Evolutionary conservation across 2,888 invertebrate genomes (phyloP).

Genomic region (Cataglyphis altisquamis): DNA sequence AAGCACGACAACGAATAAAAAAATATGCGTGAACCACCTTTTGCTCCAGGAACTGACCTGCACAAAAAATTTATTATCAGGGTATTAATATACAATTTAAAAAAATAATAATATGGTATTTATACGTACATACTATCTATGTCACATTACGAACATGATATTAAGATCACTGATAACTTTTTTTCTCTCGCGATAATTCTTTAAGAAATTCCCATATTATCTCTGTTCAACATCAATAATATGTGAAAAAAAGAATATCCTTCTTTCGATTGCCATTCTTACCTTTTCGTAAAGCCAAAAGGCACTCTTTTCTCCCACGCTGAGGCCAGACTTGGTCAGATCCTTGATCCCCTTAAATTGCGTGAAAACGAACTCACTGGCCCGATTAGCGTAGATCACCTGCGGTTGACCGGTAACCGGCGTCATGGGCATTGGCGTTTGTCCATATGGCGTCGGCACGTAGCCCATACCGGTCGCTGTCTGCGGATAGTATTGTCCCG

Average conservation of each 20-base stretch:
- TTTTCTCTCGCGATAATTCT: neutral
- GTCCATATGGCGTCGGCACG: conserved; percentile 80
- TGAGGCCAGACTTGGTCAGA: conserved; percentile 93
- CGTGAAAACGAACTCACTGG: conserved; percentile 93
- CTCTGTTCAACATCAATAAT: neutral
- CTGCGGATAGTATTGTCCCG: conserved; percentile 83
- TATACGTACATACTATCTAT: neutral
- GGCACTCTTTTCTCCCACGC: conserved; percentile 94
- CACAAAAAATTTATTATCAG: conserved; percentile 52
- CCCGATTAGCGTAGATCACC: conserved; percentile 88
- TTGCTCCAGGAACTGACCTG: conserved; percentile 90
- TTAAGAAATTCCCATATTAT: neutral
- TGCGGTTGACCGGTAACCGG: conserved; percentile 83
- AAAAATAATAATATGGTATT: neutral
- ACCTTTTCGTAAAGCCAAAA: conserved; percentile 93
- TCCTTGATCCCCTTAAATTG: conserved; percentile 93
- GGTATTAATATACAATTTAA: neutral
- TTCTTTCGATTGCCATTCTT: conserved; percentile 11
- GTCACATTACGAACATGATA: neutral
- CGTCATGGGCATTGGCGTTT: conserved; percentile 84
- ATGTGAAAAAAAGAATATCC: neutral
- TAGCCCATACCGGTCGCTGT: conserved; percentile 78
- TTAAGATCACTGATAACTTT: neutral
- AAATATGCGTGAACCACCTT: conserved; percentile 96
- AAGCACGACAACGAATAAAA: conserved; percentile 92